phyloP scores from a whole-genome alignment of 2,888 invertebrate genomes.

The Acrobasis consociella region DNA sequence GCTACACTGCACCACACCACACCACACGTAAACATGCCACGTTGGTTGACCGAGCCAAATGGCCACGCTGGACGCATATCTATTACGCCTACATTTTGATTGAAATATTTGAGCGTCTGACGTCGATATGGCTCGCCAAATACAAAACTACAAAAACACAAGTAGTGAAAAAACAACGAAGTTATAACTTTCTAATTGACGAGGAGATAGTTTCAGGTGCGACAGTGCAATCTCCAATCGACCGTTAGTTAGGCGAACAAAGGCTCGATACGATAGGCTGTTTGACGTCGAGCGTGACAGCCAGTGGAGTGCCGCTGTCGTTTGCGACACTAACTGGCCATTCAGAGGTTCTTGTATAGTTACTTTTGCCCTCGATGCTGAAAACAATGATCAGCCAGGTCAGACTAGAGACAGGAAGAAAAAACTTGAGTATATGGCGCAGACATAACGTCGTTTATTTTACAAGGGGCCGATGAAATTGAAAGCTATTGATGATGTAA shows the following conservation, averaged over 20 bases:
- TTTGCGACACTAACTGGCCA: not conserved
- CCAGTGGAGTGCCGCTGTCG: conserved; percentile 4
- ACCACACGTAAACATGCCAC: conserved; percentile 6
- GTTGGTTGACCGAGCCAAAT: conserved; percentile 14
- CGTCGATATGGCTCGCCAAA: no score
- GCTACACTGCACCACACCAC: not conserved
- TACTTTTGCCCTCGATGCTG: not conserved
- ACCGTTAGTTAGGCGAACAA: conserved; percentile 8
- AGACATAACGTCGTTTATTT: no score
- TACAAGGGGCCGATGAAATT: no score
- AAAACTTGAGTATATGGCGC: no score
- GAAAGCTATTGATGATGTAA: no score
- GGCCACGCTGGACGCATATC: conserved; percentile 1
- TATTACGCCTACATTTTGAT: not conserved
- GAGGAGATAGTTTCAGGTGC: conserved; percentile 5
- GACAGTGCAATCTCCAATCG: conserved; percentile 8
- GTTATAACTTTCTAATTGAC: not conserved
- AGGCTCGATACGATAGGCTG: conserved; percentile 7
- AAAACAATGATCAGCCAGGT: no score
- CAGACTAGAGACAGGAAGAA: no score
- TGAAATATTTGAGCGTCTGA: no score
- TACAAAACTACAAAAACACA: no score
- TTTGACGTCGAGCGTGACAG: conserved; percentile 9
- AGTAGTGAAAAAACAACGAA: no score
- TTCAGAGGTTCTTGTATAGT: conserved; percentile 1